These are phyloP conservation scores for Polypterus bichir DNA, from an alignment of 2,113 vertebrate genomes.

Conservation along the genomic window DNA sequence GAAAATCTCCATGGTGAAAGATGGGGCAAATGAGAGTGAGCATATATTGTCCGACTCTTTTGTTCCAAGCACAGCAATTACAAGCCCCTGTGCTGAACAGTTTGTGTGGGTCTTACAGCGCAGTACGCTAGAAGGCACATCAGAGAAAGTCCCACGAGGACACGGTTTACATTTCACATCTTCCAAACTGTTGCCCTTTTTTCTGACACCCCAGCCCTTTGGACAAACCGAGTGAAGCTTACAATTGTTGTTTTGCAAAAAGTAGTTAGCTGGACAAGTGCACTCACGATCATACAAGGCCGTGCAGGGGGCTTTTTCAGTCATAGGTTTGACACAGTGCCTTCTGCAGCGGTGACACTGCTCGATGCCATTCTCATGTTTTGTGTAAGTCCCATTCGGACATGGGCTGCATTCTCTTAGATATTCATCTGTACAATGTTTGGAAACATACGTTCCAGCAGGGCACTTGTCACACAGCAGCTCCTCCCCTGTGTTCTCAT, in stretches of 20 bases:
- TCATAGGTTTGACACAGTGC: slow-evolving; percentile 55
- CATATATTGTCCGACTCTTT: slow-evolving; percentile 71
- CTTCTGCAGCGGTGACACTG: slow-evolving; percentile 72
- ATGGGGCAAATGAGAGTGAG: slow-evolving; percentile 35
- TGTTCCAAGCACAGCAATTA: slow-evolving; percentile 56
- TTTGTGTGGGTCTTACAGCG: slow-evolving; percentile 71
- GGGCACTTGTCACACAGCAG: slow-evolving; percentile 91
- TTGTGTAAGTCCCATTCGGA: slow-evolving; percentile 66
- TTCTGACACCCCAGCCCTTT: slow-evolving; percentile 71
- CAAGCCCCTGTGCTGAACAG: slow-evolving; percentile 65
- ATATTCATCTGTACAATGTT: slow-evolving; percentile 64
- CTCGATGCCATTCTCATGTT: slow-evolving; percentile 77
- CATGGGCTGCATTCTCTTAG: slow-evolving; percentile 83
- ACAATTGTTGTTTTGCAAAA: slow-evolving; percentile 54
- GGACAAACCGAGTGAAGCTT: slow-evolving; percentile 61
- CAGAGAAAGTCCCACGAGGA: slow-evolving; percentile 74
- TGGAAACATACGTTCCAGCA: slow-evolving; percentile 77
- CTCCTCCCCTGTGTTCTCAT: slow-evolving; percentile 58
- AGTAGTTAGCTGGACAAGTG: slow-evolving; percentile 64
- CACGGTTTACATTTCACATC: slow-evolving; percentile 77
- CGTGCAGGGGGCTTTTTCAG: slow-evolving; percentile 68
- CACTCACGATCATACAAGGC: slow-evolving; percentile 74
- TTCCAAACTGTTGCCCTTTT: slow-evolving; percentile 67
- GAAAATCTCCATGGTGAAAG: slow-evolving; percentile 22
- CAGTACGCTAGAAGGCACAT: slow-evolving; percentile 57